phyloP scores from a whole-genome alignment of 2,888 invertebrate genomes.

The Archaeoteleia sp. region DNA sequence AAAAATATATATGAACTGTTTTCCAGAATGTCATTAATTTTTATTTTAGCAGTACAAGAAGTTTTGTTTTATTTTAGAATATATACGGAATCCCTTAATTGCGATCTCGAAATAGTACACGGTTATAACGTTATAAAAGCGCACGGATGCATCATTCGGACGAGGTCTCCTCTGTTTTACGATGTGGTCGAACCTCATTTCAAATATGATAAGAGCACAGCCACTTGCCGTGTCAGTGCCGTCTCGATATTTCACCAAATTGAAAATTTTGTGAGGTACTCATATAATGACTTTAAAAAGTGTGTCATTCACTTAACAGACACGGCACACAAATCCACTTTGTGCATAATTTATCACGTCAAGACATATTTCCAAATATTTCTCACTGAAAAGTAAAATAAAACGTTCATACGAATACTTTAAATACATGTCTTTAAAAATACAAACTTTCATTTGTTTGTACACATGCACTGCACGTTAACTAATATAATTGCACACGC shows the following conservation, averaged over 20 bases:
- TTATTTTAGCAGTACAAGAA: no score
- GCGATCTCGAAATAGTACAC: slow-evolving; percentile 79
- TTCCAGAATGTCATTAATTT: no score
- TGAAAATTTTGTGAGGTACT: slow-evolving; percentile 74
- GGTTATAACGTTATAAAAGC: slow-evolving; percentile 78
- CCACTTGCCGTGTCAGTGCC: slow-evolving; percentile 76
- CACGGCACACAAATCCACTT: not conserved
- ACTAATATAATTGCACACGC: not conserved
- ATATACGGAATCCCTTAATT: slow-evolving; percentile 79
- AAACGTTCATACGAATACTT: no score
- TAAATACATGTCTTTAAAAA: no score
- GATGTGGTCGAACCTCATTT: slow-evolving; percentile 77
- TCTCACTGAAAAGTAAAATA: no score
- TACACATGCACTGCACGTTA: no score
- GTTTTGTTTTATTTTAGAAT: slow-evolving; percentile 76
- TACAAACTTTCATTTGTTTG: no score
- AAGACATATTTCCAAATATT: no score
- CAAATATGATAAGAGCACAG: slow-evolving; percentile 76
- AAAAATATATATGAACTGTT: no score
- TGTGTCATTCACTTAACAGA: not conserved
- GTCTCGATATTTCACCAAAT: slow-evolving; percentile 76
- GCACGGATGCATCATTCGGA: slow-evolving; percentile 79
- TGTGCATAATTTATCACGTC: no score
- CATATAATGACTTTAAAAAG: slow-evolving; percentile 14
- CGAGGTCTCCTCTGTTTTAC: slow-evolving; percentile 79